A percentile compares a stretch with the other conserved stretches of the same genome.
phyloP scores from a whole-genome alignment of 2,113 vertebrate genomes.

The Eclectus roratus region DNA sequence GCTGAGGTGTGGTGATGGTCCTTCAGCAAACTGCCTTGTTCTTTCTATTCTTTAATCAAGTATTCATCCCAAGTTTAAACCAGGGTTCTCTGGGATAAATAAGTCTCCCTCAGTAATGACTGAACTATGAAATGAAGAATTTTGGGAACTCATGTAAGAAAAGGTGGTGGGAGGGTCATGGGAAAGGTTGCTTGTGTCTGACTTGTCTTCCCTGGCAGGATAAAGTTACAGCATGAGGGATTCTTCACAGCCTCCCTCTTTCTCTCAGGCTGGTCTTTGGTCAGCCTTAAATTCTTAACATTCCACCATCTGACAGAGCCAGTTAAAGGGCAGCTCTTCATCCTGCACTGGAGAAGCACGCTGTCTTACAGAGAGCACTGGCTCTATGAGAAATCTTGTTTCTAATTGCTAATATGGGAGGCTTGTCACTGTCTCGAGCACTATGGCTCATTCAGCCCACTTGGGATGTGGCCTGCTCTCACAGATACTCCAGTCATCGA shows the following conservation, averaged over 20 bases:
- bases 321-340: conserved; percentile 36
- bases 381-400: neutral
- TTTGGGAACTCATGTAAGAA: neutral
- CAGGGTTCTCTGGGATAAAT: neutral
- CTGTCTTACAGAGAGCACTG: neutral
- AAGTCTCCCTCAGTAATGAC: neutral
- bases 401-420: neutral
- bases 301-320: conserved; percentile 56
- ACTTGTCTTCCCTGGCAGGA: conserved; percentile 66
- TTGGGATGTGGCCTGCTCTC: neutral
- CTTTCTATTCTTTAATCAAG: neutral
- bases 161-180: conserved; percentile 65
- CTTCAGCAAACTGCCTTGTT: neutral
- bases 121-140: neutral
- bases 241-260: conserved; percentile 56
- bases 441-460: neutral
- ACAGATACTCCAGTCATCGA: neutral
- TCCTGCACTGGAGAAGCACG: neutral
- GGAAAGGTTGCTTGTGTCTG: conserved; percentile 70
- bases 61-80: neutral
- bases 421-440: neutral
- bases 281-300: conserved; percentile 69
- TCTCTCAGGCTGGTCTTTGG: conserved; percentile 53
- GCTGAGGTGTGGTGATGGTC: neutral
- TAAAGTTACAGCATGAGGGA: conserved; percentile 73